These are phyloP conservation scores for Scolopax rusticola DNA, from an alignment of 2,797 vertebrate genomes.

Conservation along the genomic window DNA sequence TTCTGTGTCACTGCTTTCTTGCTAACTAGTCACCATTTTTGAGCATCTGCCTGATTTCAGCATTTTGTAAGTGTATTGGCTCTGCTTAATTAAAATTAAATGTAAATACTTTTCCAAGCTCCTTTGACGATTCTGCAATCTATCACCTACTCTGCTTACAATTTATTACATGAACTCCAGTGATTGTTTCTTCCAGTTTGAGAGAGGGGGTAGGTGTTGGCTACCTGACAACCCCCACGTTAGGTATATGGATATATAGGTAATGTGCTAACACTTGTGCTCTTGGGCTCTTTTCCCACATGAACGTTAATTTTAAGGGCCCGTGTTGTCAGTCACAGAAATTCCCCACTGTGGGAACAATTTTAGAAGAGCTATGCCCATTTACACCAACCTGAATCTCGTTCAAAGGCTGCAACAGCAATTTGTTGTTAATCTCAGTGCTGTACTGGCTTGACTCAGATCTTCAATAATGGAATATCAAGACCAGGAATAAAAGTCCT, in stretches of 20 bases:
- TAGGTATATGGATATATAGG: neutral
- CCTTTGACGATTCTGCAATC: neutral
- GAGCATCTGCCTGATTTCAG: neutral
- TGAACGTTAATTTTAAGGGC: neutral
- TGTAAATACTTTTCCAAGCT: neutral
- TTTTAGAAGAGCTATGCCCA: neutral
- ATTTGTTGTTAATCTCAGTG: neutral
- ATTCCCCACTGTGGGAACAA: neutral
- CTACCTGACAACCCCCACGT: neutral
- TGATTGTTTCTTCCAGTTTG: neutral
- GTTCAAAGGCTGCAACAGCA: neutral
- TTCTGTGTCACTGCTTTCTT: neutral
- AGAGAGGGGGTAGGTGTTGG: neutral
- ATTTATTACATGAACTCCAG: neutral
- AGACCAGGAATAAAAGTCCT: neutral
- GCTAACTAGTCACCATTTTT: neutral
- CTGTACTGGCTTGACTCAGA: neutral
- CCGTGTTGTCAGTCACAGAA: neutral
- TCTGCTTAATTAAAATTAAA: conserved; percentile 1
- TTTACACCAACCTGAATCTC: neutral
- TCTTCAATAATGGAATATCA: neutral
- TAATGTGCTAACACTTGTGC: neutral
- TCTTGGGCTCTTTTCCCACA: neutral
- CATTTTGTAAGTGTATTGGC: neutral
- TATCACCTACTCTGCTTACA: neutral